Conservation (phyloP, 2,888 invertebrate genomes). For the Drosophila borborema region DNA sequence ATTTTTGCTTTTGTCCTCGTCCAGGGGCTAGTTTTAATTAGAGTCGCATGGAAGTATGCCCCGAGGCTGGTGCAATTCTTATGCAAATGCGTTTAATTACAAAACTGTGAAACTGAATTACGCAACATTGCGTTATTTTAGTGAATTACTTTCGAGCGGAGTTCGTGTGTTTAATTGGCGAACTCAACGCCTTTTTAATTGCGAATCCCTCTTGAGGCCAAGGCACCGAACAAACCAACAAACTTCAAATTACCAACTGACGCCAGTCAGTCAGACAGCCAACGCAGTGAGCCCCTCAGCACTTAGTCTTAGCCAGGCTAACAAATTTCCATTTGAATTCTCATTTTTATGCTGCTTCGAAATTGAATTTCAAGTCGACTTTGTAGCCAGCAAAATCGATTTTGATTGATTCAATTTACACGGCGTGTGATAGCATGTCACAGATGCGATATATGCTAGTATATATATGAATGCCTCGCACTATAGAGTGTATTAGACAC, state of each 20-base stretch:
- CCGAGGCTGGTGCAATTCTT: conserved; percentile 63
- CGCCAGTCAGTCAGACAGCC: conserved; percentile 39
- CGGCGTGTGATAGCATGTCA: conserved; percentile 70
- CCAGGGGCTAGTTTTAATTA: conserved; percentile 62
- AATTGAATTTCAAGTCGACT: conserved; percentile 78
- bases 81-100: conserved; percentile 84
- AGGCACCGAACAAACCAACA: neutral
- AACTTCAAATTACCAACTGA: conserved; percentile 34
- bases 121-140: conserved; percentile 78
- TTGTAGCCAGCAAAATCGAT: conserved; percentile 74
- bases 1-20: neutral
- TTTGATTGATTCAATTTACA: conserved; percentile 83
- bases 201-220: conserved; percentile 30
- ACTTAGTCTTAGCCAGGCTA: conserved; percentile 8
- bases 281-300: neutral
- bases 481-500: neutral
- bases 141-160: conserved; percentile 57
- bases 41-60: conserved; percentile 76
- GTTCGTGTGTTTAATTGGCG: conserved; percentile 77
- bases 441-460: neutral
- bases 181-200: conserved; percentile 78
- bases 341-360: conserved; percentile 46
- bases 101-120: conserved; percentile 82
- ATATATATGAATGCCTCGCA: conserved; percentile 1
- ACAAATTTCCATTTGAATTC: conserved; percentile 40